Conservation (phyloP, 2,797 vertebrate genomes). For the Linurgus olivaceus region DNA sequence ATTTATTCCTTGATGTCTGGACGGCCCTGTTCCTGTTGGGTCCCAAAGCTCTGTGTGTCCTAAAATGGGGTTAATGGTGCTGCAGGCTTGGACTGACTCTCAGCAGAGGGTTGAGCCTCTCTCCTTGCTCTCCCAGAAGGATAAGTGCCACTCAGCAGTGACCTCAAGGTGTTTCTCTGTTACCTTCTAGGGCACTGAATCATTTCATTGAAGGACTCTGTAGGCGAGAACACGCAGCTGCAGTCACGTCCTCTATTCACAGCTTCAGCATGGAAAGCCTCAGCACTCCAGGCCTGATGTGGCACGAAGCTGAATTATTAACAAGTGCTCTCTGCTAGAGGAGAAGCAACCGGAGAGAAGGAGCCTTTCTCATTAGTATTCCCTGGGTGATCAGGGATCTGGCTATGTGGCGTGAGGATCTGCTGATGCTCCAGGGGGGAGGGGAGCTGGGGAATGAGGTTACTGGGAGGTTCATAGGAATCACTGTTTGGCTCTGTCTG, state of each 20-base stretch:
- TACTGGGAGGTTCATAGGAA: background rate
- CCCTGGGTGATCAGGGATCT: background rate
- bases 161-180: conserved; percentile 20
- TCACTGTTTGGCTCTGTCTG: background rate
- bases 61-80: background rate
- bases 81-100: background rate
- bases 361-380: conserved; percentile 13
- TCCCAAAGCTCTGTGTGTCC: background rate
- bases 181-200: conserved; percentile 25
- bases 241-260: conserved; percentile 39
- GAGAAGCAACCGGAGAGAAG: background rate
- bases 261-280: conserved; percentile 21
- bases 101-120: background rate
- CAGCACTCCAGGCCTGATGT: conserved; percentile 11
- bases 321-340: conserved; percentile 12
- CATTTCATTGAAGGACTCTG: conserved; percentile 44
- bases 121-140: background rate
- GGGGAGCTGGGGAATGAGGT: background rate
- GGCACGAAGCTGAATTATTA: conserved; percentile 56
- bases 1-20: background rate
- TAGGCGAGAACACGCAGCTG: background rate
- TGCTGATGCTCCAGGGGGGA: background rate
- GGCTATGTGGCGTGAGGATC: background rate
- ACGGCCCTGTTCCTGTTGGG: background rate
- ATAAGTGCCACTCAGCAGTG: background rate